Percentiles rank a stretch among this genome's conserved stretches.
These are phyloP conservation scores for Lerista edwardsae DNA, from an alignment of 2,797 vertebrate species.

Conservation along the genomic window DNA sequence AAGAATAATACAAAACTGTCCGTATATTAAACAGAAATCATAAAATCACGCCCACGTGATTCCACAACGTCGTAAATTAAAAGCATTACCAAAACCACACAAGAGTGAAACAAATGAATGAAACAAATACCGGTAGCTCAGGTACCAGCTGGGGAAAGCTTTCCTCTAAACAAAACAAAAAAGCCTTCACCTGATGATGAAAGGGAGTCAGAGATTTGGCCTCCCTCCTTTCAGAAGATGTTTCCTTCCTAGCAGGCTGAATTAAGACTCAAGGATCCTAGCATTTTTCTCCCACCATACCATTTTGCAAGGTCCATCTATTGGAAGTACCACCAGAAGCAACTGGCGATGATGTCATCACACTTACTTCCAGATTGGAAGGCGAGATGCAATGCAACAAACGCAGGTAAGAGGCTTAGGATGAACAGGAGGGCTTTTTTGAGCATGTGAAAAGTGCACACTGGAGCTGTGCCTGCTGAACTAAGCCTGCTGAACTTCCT, in stretches of 20 bases:
- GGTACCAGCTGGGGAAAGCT: neutral
- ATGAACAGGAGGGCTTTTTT: too few species aligned
- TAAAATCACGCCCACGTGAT: conserved; percentile 2
- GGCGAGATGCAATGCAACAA: too few species aligned
- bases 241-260: neutral
- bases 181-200: neutral
- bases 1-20: neutral
- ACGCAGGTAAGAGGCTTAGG: too few species aligned
- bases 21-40: neutral
- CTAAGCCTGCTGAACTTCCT: too few species aligned
- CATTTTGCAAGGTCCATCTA: too few species aligned
- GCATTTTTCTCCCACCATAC: too few species aligned
- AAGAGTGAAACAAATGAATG: neutral
- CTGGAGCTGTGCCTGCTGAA: too few species aligned
- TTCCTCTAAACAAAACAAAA: neutral
- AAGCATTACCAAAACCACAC: neutral
- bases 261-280: neutral
- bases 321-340: too few species aligned
- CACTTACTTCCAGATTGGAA: too few species aligned
- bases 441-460: too few species aligned
- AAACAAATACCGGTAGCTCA: neutral
- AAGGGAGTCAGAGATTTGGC: neutral
- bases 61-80: neutral
- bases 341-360: too few species aligned
- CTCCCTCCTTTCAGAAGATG: neutral